Conservation (phyloP, 2,113 vertebrate genomes). For the Alethe castanea region DNA sequence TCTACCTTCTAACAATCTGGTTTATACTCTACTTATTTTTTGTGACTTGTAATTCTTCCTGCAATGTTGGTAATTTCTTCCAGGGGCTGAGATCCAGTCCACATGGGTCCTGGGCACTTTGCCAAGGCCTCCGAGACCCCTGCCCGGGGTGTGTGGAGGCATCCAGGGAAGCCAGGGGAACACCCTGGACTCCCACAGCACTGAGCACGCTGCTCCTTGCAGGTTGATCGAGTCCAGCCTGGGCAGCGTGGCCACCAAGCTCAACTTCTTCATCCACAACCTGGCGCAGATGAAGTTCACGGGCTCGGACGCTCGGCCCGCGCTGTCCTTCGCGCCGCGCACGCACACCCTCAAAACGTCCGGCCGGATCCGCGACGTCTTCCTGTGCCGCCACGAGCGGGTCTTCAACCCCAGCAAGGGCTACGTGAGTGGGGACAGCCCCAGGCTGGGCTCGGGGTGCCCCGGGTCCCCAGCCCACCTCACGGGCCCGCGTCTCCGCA, state of each 20-base stretch:
- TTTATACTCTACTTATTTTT: too few relatives aligned
- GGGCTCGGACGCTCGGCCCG: slow-evolving; percentile 81
- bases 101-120: too few relatives aligned
- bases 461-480: rapidly evolving
- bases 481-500: not conserved
- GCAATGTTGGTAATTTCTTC: too few relatives aligned
- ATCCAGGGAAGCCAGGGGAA: too few relatives aligned
- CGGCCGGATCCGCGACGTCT: slow-evolving; percentile 83
- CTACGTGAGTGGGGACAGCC: slow-evolving; percentile 78
- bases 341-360: slow-evolving; percentile 80
- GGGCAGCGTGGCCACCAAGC: slow-evolving; percentile 96
- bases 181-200: too few relatives aligned
- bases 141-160: too few relatives aligned
- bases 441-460: rapidly evolving
- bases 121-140: too few relatives aligned
- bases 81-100: too few relatives aligned
- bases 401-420: slow-evolving; percentile 84
- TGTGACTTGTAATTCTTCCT: too few relatives aligned
- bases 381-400: slow-evolving; percentile 86
- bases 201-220: rapidly evolving
- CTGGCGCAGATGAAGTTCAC: slow-evolving; percentile 97
- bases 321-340: slow-evolving; percentile 87
- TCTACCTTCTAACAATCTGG: too few relatives aligned
- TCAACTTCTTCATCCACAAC: slow-evolving; percentile 99
- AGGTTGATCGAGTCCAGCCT: slow-evolving; percentile 97